These are phyloP conservation scores for Podarcis siculus DNA, from an alignment of 2,797 vertebrate species.

Conservation along the genomic window DNA sequence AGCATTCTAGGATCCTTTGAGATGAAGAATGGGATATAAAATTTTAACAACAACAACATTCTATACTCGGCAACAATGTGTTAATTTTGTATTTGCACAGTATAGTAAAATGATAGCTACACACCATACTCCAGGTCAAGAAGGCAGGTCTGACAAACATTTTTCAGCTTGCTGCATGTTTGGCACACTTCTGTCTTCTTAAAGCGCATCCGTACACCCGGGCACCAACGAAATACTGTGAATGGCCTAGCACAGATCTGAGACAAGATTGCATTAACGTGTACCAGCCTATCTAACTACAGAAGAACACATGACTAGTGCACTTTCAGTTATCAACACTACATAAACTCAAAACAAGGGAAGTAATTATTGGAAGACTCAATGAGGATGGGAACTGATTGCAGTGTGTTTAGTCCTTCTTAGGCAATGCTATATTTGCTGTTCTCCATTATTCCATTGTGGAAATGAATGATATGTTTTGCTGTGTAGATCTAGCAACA, in stretches of 20 bases:
- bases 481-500: neutral
- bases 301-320: accelerated
- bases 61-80: neutral
- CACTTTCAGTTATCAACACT: neutral
- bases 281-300: neutral
- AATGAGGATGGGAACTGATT: neutral
- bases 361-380: neutral
- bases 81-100: neutral
- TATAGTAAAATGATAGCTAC: slow-evolving; percentile 52
- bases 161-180: slow-evolving; percentile 98
- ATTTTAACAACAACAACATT: neutral
- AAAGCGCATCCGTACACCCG: slow-evolving; percentile 96
- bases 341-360: neutral
- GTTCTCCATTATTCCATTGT: neutral
- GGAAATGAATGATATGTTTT: neutral
- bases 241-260: slow-evolving; percentile 98
- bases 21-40: no score
- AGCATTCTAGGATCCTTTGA: no score
- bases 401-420: neutral
- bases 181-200: slow-evolving; percentile 99
- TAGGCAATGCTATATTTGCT: neutral
- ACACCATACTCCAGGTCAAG: slow-evolving; percentile 95
- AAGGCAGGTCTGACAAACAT: slow-evolving; percentile 97
- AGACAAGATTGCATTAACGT: neutral
- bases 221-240: slow-evolving; percentile 98